A percentile compares a stretch with the other conserved stretches of the same genome.
These are phyloP conservation scores for Caenorhabditis brenneri DNA, from an alignment of 1,140 invertebrate species.

Conservation along the genomic window DNA sequence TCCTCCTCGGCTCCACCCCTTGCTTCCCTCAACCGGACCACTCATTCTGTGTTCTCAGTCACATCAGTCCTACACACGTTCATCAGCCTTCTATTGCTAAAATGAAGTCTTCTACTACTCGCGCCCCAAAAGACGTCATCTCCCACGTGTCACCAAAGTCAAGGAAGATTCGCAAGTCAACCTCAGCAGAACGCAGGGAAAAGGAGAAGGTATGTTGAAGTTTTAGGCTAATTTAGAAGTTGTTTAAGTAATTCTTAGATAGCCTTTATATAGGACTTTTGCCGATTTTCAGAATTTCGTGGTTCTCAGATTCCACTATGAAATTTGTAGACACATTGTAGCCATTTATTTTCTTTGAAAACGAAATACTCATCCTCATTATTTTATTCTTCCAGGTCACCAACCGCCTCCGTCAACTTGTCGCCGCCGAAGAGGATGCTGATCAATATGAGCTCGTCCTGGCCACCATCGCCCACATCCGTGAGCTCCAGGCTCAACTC, in stretches of 20 bases:
- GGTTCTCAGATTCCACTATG: too few species aligned
- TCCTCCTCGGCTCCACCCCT: not conserved
- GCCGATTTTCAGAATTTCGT: too few species aligned
- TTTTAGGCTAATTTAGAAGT: not conserved
- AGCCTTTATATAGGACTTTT: too few species aligned
- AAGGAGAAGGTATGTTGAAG: not conserved
- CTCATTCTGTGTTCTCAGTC: not conserved
- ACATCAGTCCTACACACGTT: not conserved
- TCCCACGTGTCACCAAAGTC: conserved; percentile 16
- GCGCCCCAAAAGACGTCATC: not conserved
- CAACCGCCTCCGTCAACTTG: conserved; percentile 10
- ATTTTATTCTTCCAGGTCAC: not conserved
- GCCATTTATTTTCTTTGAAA: not conserved
- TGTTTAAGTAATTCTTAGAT: too few species aligned
- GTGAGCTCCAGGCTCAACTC: conserved; percentile 6
- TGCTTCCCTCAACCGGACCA: not conserved
- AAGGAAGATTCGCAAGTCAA: conserved; percentile 9
- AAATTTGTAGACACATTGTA: not conserved
- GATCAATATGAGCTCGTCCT: conserved; percentile 24
- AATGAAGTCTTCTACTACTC: not conserved
- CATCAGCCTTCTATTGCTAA: not conserved
- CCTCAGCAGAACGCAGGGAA: not conserved
- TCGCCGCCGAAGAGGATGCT: conserved; percentile 3
- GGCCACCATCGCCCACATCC: conserved; percentile 25
- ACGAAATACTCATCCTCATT: not conserved